These are phyloP conservation scores for Falcunculus frontatus DNA, from an alignment of 2,113 vertebrate genomes.

Conservation along the genomic window DNA sequence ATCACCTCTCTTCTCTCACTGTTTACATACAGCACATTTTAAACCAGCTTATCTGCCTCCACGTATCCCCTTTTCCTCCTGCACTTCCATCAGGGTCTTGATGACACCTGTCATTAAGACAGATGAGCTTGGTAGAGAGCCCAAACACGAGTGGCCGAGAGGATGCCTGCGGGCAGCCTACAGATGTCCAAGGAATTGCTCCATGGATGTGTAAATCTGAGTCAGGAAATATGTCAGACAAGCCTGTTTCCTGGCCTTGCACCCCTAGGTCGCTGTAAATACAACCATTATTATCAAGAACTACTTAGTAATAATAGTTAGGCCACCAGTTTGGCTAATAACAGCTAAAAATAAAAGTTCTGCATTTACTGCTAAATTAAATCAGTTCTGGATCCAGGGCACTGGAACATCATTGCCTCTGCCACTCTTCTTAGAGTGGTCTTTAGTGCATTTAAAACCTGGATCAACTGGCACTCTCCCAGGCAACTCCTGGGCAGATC, in stretches of 20 bases:
- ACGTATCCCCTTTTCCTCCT: neutral
- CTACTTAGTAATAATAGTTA: neutral
- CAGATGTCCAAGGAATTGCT: conserved; percentile 16
- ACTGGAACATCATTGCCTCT: neutral
- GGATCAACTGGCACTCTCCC: neutral
- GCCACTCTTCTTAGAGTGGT: neutral
- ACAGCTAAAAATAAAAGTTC: neutral
- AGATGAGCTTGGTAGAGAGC: neutral
- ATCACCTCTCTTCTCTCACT: neutral
- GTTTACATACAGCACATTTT: neutral
- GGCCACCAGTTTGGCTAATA: neutral
- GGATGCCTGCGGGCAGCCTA: conserved; percentile 4
- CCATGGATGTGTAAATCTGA: neutral
- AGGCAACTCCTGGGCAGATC: neutral
- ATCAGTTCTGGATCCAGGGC: neutral
- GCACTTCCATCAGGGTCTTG: neutral
- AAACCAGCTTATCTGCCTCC: neutral
- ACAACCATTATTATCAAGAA: neutral
- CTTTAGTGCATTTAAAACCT: neutral
- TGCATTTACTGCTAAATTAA: neutral
- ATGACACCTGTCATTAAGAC: conserved; percentile 42
- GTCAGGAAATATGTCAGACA: conserved; percentile 47
- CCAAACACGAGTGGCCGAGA: neutral
- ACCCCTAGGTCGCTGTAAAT: neutral
- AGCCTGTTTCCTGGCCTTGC: conserved; percentile 58